Evolutionary conservation across 2,888 invertebrate species (phyloP), one percentile per base, ranked within the genome.

Genomic region (Noctua janthe): DNA sequence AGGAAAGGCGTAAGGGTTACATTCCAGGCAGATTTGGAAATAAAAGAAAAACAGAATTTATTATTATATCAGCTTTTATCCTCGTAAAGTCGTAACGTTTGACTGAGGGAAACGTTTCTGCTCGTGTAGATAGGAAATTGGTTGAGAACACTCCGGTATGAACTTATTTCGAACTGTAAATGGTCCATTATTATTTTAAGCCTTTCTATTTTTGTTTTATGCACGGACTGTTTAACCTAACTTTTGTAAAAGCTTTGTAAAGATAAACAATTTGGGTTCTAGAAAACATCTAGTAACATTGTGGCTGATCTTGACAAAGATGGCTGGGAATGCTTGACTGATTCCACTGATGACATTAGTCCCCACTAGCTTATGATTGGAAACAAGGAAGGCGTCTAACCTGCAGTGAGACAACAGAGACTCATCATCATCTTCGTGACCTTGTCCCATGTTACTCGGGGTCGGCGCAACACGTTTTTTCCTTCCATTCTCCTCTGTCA

Each of bases 1-100:
- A 54, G 35, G 43, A 15, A 43, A 29, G 43, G 39, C 77, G 71
- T 64, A 64, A 47, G 47, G 71, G 69, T 81, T 76, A 81, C 66
- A 76, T 81, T 51, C 71, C 43, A 69, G 69, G 82, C 74, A 77
- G 77, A 86, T 86, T 82, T 82, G 15, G 54, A 77, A 72, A 86
- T 86, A 86, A 78, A 84, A 84, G 74, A 73, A 86, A 85, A 75
- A 82, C 82, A 81, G 71, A 80, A 77, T 85, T 76, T 70, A 81
- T 80, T 84, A 80, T 74, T 62, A 80, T 81, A 43, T 43, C 73
- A 71, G 71, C 59, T 76, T 84, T 81, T 81, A 66, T 59, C 35
- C 49, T 74, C 39, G 4, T 10, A 56, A 81, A 76, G 72, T 72
- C 82, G 51, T 77, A 77, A 72, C 59, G 59, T 84, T 86, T 82